Evolutionary conservation across 2,888 invertebrate genomes (phyloP), one percentile per base, ranked within the genome.

Genomic region (Leptarthrus brevirostris): DNA sequence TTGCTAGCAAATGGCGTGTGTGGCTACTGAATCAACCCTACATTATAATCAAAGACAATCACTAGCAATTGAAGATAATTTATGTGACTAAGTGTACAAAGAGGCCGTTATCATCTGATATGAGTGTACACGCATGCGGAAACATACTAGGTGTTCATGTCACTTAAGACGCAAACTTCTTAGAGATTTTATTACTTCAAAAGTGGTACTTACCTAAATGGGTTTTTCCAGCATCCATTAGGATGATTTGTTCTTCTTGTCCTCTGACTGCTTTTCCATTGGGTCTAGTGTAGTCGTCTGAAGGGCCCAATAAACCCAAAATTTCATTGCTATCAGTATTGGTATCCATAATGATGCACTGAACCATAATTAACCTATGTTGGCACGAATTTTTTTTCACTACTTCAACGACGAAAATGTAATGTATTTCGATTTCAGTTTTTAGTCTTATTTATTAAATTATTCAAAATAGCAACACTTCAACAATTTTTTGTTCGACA

Each of bases 261-360:
- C 16, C 34, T 10, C 20, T 1, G 4, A 10, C 40, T 18, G 5
- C 20, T 40, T 30, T 61, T 36, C 61, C 61, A 61, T 61, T 61
- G 36, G 40, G 16, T n/a, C 30, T 61, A 20, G n/a, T 61, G 18
- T 61, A 61, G 18, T 40, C 36, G 14, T 40, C 22, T 3, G 36
- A 10, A 12, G 61, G 6, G 12, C 40, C 61, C 20, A 61, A 10
- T 16, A 40, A 40, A 16, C 14, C 34, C 14, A 36, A 40, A n/a
- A 61, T 61, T 61, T 61, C 61, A 56, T 24, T 56, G 56, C 26
- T 16, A 36, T 36, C 61, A 36, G 18, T 36, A 5, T 30, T 18
- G 10, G 22, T 61, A 61, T 40, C 22, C 61, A 61, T 61, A 40
- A 61, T 40, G 36, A 61, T 10, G 22, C 61, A 61, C 61, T 61